Base-by-base conservation (phyloP, 2,113 vertebrate species). In the Tylochromis polylepis region DNA sequence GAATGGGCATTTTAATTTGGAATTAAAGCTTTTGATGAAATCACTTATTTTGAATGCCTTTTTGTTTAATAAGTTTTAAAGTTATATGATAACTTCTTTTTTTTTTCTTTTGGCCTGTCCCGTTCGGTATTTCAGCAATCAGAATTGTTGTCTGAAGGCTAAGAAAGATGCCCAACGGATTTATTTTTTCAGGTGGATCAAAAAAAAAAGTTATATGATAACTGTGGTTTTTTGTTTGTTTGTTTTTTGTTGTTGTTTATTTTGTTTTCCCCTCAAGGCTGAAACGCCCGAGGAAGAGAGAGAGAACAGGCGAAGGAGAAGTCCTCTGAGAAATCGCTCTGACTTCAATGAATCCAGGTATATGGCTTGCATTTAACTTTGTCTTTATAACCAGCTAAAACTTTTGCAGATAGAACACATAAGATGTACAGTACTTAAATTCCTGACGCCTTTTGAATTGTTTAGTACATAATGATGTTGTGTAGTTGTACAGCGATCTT, bases 331-430 rank as follows among this genome's bases (percentile, higher is more conserved):
- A 91, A 97, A 95, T 91, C 97, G 98, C 72, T 49, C 96, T 36
- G 98, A 98, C 90, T 97, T 98, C 90, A 97, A 96, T 55, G 98
- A 99, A 65, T 96, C 97, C 87, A 97, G 99, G 98, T 98, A 94
- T 98, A 94, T 85, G 95, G 38, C 24, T 81, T 51, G 2, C 27
- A 16, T 82, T 58, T 67, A 24, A 82, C 15, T 15, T n/a, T 11
- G 6, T 24, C 24, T 55, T 60, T 77, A 46, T 80, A 60, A 81
- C 65, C 20, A 59, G n/a, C n/a, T 31, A n/a, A 31, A 77, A 53
- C 46, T n/a, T 77, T 31, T 77, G 72, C 10, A 34, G 27, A 27
- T 77, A 77, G 10, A 11, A 31, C n/a, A 3, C 16, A 4, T 60
- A 5, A 70, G 10, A 83, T 31, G 16, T n/a, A n/a, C 2, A 22